Percentiles rank a stretch among this genome's conserved stretches.
Evolutionary conservation across 2,888 invertebrate genomes (phyloP).

Genomic region (Globia sparganii): DNA sequence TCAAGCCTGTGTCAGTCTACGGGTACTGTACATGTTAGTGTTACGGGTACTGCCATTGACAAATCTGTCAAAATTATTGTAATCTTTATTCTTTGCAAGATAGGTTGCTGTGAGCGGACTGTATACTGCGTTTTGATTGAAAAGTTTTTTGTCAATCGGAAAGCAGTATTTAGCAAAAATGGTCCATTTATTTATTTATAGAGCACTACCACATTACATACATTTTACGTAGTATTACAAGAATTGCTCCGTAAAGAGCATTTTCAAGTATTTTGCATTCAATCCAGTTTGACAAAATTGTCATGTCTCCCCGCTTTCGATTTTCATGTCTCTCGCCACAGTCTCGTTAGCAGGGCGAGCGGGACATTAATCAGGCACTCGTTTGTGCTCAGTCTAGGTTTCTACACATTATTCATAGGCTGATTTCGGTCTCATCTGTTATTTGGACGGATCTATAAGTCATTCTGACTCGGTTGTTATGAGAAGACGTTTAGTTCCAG

Average conservation of each 20-base stretch:
- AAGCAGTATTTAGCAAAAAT: neutral
- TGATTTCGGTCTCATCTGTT: conserved; percentile 30
- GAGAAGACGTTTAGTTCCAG: neutral
- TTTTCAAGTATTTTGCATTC: neutral
- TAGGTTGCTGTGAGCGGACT: too few relatives aligned
- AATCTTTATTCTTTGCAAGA: too few relatives aligned
- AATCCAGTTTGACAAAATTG: neutral
- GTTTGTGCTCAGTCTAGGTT: conserved; percentile 43
- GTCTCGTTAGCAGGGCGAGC: conserved; percentile 45
- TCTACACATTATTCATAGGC: conserved; percentile 51
- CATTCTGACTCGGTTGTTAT: conserved; percentile 3
- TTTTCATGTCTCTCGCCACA: conserved; percentile 7
- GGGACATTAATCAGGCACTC: conserved; percentile 53
- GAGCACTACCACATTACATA: neutral
- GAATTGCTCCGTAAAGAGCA: neutral
- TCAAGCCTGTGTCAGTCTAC: too few relatives aligned
- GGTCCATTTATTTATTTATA: too few relatives aligned
- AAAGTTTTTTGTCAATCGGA: neutral
- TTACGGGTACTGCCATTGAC: too few relatives aligned
- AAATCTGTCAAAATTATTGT: too few relatives aligned
- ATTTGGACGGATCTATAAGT: conserved; percentile 11
- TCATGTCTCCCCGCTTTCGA: conserved; percentile 1
- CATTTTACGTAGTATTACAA: neutral
- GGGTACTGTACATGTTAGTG: too few relatives aligned
- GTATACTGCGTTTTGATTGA: neutral